Base-by-base conservation (phyloP, 2,113 vertebrate species). In the Meriones unguiculatus region DNA sequence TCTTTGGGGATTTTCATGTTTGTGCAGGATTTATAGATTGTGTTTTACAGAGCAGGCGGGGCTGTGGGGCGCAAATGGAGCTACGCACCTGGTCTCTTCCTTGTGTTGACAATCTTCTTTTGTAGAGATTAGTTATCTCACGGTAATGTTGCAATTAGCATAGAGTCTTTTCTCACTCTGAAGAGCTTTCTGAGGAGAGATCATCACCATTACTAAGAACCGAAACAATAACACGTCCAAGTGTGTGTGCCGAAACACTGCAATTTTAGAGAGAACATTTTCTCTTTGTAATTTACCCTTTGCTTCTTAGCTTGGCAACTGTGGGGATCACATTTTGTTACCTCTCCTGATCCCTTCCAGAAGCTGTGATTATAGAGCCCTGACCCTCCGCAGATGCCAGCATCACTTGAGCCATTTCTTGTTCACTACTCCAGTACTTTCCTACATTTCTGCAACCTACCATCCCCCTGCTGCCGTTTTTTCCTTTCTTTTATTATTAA, bases 1-100 rank as follows among this genome's bases (percentile, higher is more conserved):
- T 67, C 52, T 35, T 88, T 28, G 20, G 38, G 76, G 28, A 17
- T 46, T 78, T 67, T 1, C 52, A 3, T 70, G 32, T 89, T 90
- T 46, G 0, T 10, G 0, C 3, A 0, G 82, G 0, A 3, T 2
- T 15, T 4, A 25, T 86, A 28, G 8, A 50, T 12, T 1, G 0
- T 15, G 4, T 24, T 92, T 97, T 80, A n/a, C 15, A 95, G 4
- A 54, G 9, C 32, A 2, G 2, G 5, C 32, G 3, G 2, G 5
- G 0, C 4, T 5, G 1, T 32, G n/a, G 8, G 5, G 30, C 57
- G 22, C 0, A n/a, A 91, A 5, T 13, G 38, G 91, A 81, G 4
- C 11, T 0, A 8, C 17, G 2, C 0, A 76, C 13, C 82, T 62
- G 22, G 13, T 24, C 17, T 57, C 11, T 62, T 91, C 75, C 87